Percentiles rank a stretch among this genome's conserved stretches.
Evolutionary conservation across 2,888 invertebrate genomes (phyloP).

Genomic region (Rambutsinella grinnellia): DNA sequence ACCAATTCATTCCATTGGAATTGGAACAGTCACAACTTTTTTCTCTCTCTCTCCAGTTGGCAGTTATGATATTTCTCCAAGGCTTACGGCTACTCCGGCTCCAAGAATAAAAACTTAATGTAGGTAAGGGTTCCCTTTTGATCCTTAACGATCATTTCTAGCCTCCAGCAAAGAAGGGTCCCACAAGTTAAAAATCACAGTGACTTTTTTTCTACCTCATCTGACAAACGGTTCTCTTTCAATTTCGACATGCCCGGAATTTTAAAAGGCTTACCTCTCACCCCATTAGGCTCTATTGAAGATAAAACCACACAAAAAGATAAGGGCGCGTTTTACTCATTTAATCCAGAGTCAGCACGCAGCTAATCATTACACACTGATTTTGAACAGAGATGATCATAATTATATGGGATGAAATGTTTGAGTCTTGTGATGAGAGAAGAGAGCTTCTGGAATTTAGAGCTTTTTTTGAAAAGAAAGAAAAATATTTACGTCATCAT

Average conservation of each 20-base stretch:
- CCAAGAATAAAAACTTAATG: too few species aligned
- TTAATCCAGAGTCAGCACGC: neutral
- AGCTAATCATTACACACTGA: slow-evolving; percentile 20
- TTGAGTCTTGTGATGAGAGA: too few species aligned
- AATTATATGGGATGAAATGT: neutral
- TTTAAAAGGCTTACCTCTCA: slow-evolving; percentile 25
- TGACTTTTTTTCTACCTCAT: too few species aligned
- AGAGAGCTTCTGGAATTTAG: slow-evolving; percentile 41
- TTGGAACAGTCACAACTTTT: too few species aligned
- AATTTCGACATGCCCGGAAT: slow-evolving; percentile 34
- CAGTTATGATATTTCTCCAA: too few species aligned
- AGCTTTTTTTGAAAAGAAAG: too few species aligned
- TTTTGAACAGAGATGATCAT: neutral
- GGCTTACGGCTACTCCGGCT: too few species aligned
- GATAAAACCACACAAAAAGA: slow-evolving; percentile 1
- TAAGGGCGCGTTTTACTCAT: neutral
- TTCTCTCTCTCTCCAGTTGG: too few species aligned
- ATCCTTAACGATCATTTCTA: slow-evolving; percentile 12
- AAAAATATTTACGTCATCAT: slow-evolving; percentile 36
- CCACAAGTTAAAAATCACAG: slow-evolving; percentile 30
- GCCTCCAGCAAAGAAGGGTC: slow-evolving; percentile 23
- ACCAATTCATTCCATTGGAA: too few species aligned
- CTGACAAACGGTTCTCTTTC: too few species aligned
- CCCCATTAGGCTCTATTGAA: neutral
- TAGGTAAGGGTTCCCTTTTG: slow-evolving; percentile 16